phyloP scores from a whole-genome alignment of 2,113 vertebrate species.

The Spermophilus dauricus region DNA sequence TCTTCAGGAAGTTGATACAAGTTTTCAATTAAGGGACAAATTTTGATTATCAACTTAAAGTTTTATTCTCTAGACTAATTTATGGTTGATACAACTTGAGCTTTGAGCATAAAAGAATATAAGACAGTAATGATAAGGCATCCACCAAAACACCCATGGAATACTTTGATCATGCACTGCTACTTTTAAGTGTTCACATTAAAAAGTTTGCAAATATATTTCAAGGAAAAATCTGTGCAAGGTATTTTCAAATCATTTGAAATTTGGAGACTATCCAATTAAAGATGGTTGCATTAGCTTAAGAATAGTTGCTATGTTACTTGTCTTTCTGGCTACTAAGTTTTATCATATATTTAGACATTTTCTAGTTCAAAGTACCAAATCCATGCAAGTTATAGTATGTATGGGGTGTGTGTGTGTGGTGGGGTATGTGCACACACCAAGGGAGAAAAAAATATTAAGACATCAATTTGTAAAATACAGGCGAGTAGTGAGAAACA shows the following conservation, averaged over 20 bases:
- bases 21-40: not conserved
- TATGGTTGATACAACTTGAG: not conserved
- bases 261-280: not conserved
- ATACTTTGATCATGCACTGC: not conserved
- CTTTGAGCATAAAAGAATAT: not conserved
- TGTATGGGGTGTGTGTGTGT: not conserved
- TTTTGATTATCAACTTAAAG: not conserved
- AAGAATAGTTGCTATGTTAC: not conserved
- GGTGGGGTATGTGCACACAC: no score
- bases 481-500: not conserved
- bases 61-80: not conserved
- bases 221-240: not conserved
- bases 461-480: not conserved
- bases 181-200: not conserved
- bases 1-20: not conserved
- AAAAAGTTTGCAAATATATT: not conserved
- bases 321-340: not conserved
- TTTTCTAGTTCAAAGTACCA: not conserved
- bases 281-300: not conserved
- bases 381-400: not conserved
- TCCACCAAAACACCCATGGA: not conserved
- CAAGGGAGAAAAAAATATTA: not conserved
- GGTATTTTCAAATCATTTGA: not conserved
- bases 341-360: not conserved
- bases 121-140: not conserved